Percentiles rank a stretch among this genome's conserved stretches.
Conservation (phyloP, 2,113 vertebrate genomes). For the Colistium nudipinnis region DNA sequence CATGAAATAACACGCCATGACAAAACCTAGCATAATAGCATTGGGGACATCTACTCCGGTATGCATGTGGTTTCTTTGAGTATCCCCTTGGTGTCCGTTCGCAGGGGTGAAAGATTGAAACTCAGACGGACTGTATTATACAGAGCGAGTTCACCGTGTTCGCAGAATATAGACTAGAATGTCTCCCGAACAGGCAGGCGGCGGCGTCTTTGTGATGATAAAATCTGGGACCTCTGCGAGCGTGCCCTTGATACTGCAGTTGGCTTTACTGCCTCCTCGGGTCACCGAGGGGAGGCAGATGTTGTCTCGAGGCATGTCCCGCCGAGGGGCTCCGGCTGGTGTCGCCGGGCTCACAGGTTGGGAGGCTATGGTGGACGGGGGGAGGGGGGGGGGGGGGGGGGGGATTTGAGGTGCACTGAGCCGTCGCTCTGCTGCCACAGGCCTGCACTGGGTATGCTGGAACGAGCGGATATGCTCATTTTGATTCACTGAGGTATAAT, state of each 20-base stretch:
- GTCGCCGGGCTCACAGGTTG: conserved; percentile 77
- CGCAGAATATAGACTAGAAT: conserved; percentile 68
- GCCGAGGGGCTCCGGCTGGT: conserved; percentile 67
- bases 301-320: conserved; percentile 82
- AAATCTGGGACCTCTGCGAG: conserved; percentile 61
- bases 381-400: background rate
- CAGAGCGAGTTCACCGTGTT: conserved; percentile 41
- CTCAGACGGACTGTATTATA: conserved; percentile 14
- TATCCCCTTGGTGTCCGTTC: conserved; percentile 38
- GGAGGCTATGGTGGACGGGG: conserved; percentile 51
- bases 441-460: conserved; percentile 54
- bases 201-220: conserved; percentile 72
- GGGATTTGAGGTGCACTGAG: conserved; percentile 52
- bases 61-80: conserved; percentile 16
- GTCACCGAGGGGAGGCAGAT: conserved; percentile 81
- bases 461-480: conserved; percentile 78
- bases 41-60: background rate
- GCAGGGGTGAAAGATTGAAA: conserved; percentile 1
- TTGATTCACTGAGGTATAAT: conserved; percentile 85
- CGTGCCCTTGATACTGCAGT: conserved; percentile 77
- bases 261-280: conserved; percentile 76
- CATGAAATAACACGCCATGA: background rate
- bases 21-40: background rate
- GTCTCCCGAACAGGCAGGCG: conserved; percentile 64
- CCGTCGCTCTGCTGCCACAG: conserved; percentile 56